Conservation (phyloP, 2,888 invertebrate species). For the Panopea generosa region DNA sequence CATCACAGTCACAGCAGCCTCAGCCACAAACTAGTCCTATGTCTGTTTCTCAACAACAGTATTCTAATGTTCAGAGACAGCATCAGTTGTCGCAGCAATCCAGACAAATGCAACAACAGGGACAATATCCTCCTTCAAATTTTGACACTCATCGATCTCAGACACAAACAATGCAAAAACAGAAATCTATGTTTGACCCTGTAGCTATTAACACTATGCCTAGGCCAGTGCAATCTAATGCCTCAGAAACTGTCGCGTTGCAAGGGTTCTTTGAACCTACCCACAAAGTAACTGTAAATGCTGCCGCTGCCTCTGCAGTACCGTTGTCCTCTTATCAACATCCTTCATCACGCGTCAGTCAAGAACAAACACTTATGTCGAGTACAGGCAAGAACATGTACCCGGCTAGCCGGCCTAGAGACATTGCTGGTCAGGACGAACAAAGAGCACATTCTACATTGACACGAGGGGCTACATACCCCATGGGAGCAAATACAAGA, state of each 20-base stretch:
- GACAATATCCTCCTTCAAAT: not conserved
- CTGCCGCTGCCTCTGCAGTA: conserved; percentile 1
- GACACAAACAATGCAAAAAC: not conserved
- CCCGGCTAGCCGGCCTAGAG: not conserved
- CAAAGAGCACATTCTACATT: not conserved
- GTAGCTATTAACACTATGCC: not conserved
- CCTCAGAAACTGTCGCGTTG: conserved; percentile 39
- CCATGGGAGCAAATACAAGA: not conserved
- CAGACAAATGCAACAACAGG: not conserved
- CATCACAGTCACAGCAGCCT: not conserved
- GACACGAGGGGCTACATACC: not conserved
- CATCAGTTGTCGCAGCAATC: conserved; percentile 21
- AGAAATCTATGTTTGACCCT: not conserved
- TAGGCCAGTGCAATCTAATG: not conserved
- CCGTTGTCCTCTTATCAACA: not conserved
- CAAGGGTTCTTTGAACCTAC: conserved; percentile 61
- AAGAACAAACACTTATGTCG: not conserved
- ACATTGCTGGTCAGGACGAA: not conserved
- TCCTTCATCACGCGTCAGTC: not conserved
- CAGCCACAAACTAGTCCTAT: conserved; percentile 23
- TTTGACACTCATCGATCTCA: conserved; percentile 4
- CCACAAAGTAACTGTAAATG: conserved; percentile 46
- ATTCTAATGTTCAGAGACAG: conserved; percentile 31
- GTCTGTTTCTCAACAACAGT: conserved; percentile 34
- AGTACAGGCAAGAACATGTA: not conserved